A percentile compares a stretch with the other conserved stretches of the same genome.
Evolutionary conservation across 2,113 vertebrate species (phyloP).

Genomic region (Chlorocebus sabaeus): DNA sequence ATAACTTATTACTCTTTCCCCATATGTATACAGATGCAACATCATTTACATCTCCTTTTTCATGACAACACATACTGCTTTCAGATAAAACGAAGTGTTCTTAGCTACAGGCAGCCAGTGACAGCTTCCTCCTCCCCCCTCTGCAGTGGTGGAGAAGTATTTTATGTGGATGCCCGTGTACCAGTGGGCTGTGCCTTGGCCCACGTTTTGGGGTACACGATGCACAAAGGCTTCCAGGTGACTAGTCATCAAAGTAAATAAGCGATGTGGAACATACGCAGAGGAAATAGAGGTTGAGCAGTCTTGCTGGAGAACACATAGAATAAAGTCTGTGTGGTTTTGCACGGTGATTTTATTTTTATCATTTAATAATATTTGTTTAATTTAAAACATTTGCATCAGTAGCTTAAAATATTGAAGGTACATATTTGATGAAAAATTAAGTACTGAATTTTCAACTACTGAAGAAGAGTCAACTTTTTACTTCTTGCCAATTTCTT

Average conservation of each 20-base stretch:
- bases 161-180: not conserved
- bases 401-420: not conserved
- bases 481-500: not conserved
- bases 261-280: not conserved
- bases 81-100: not conserved
- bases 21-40: not conserved
- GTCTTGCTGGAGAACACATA: not conserved
- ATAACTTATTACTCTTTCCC: not conserved
- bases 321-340: not conserved
- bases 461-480: not conserved
- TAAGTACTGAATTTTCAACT: not conserved
- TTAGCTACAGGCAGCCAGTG: not conserved
- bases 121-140: not conserved
- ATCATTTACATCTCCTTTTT: not conserved
- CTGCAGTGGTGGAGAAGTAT: not conserved
- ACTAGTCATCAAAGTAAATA: not conserved
- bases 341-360: not conserved
- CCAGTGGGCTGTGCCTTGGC: not conserved
- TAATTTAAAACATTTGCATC: not conserved
- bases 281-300: not conserved
- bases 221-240: not conserved
- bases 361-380: not conserved
- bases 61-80: not conserved
- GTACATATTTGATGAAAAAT: not conserved
- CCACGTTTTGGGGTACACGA: not conserved